Evolutionary conservation across 1,140 invertebrate genomes (phyloP).

Genomic region (Bombus consobrinus): DNA sequence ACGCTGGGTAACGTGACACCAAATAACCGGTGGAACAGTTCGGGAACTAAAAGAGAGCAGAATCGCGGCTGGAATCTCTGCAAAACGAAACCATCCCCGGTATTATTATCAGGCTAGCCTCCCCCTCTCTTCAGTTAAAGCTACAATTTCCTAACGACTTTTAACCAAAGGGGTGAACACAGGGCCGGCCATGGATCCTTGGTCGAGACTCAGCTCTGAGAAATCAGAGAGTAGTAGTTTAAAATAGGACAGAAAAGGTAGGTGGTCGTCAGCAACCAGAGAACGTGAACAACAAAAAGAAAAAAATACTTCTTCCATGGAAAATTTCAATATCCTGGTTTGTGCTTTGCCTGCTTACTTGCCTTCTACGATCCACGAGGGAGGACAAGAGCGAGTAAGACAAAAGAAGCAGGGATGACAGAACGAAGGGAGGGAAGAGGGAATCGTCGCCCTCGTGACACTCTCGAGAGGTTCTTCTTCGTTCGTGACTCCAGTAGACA

Average conservation of each 20-base stretch:
- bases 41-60: background rate
- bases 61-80: constrained; percentile 10
- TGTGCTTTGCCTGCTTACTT: constrained; percentile 55
- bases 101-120: constrained; percentile 15
- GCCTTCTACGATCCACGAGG: constrained; percentile 33
- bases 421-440: background rate
- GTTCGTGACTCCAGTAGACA: constrained; percentile 69
- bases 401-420: too few relatives aligned
- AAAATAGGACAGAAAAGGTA: constrained; percentile 2
- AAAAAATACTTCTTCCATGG: constrained; percentile 67
- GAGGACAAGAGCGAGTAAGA: background rate
- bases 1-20: background rate
- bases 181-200: background rate
- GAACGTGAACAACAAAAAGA: constrained; percentile 66
- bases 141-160: constrained; percentile 40
- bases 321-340: constrained; percentile 71
- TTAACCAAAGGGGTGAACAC: background rate
- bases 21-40: background rate
- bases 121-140: background rate
- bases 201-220: background rate
- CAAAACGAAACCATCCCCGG: constrained; percentile 15
- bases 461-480: constrained; percentile 65
- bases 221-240: background rate
- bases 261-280: constrained; percentile 14
- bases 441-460: constrained; percentile 58